Evolutionary conservation across 2,113 vertebrate genomes (phyloP).

Genomic region (Shinisaurus crocodilurus): DNA sequence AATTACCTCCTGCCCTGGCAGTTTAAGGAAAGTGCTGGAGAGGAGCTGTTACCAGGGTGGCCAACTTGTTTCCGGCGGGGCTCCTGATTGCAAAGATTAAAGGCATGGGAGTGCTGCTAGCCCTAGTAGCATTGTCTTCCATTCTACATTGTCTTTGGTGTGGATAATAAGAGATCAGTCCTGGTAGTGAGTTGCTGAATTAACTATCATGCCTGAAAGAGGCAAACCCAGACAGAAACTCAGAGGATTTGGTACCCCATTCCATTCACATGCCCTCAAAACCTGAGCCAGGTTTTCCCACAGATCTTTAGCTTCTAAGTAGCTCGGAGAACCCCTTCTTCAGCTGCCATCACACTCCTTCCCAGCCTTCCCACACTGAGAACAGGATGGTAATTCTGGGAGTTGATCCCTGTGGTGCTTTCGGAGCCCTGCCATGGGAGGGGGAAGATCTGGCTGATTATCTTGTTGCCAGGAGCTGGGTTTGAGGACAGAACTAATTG

Average conservation of each 20-base stretch:
- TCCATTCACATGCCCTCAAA: conserved; percentile 64
- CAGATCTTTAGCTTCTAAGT: conserved; percentile 67
- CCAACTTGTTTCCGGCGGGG: background rate
- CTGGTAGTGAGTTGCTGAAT: conserved; percentile 60
- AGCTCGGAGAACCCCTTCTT: conserved; percentile 72
- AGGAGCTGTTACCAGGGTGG: background rate
- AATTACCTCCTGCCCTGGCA: background rate
- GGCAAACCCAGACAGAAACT: conserved; percentile 67
- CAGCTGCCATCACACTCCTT: conserved; percentile 66
- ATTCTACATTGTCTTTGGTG: conserved; percentile 57
- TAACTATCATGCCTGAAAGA: conserved; percentile 56
- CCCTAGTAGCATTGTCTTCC: conserved; percentile 62
- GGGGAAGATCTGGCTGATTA: conserved; percentile 74
- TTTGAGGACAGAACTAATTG: conserved; percentile 74
- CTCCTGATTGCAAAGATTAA: background rate
- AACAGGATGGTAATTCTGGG: conserved; percentile 72
- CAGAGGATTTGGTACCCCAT: conserved; percentile 65
- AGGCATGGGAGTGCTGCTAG: no score
- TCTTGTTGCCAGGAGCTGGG: conserved; percentile 70
- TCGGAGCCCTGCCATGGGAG: conserved; percentile 71
- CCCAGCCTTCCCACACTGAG: conserved; percentile 69
- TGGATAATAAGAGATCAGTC: conserved; percentile 65
- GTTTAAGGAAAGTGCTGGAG: background rate
- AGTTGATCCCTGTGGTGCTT: conserved; percentile 72
- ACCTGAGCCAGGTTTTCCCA: conserved; percentile 72